phyloP scores from a whole-genome alignment of 2,888 invertebrate species.

The Chirona hameri region DNA sequence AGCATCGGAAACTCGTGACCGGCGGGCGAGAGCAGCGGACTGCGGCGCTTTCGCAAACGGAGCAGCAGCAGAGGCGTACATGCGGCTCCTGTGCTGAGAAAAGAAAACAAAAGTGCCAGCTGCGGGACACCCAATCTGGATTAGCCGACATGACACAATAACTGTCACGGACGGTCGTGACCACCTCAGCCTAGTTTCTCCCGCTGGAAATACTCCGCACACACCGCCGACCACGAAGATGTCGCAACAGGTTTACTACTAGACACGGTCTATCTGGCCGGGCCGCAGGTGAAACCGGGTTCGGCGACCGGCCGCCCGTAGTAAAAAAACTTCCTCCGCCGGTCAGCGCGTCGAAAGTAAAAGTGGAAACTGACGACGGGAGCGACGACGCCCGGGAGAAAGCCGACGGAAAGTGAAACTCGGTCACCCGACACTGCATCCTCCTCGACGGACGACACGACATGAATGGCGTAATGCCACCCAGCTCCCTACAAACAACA shows the following conservation, averaged over 20 bases:
- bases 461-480: neutral
- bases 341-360: neutral
- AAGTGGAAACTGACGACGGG: conserved; percentile 6
- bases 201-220: neutral
- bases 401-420: conserved; percentile 2
- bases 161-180: no score
- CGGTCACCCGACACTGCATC: neutral
- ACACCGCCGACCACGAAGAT: neutral
- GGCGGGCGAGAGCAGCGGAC: neutral
- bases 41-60: no score
- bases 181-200: neutral
- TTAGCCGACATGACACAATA: no score
- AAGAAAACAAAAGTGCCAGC: no score
- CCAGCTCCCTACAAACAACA: neutral
- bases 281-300: neutral
- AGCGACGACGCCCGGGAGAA: neutral
- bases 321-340: neutral
- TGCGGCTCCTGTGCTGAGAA: no score
- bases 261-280: no score
- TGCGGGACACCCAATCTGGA: no score
- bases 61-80: no score
- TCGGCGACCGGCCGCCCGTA: neutral
- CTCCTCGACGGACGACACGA: neutral
- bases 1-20: neutral
- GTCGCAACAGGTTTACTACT: neutral